Conservation (phyloP, 2,113 vertebrate species). For the Seriola rivoliana region DNA sequence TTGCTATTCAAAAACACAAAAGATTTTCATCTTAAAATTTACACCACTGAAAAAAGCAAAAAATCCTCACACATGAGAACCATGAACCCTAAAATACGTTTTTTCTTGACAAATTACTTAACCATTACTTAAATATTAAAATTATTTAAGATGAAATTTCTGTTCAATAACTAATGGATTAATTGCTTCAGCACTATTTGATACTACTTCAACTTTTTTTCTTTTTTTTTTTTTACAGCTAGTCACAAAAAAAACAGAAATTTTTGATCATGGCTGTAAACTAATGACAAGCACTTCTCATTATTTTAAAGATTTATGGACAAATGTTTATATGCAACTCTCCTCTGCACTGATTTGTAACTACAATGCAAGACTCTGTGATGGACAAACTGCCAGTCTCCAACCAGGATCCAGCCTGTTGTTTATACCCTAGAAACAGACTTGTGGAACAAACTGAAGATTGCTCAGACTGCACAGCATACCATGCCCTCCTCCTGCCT, state of each 20-base stretch:
- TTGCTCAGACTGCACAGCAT: background rate
- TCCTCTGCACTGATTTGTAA: background rate
- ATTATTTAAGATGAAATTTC: background rate
- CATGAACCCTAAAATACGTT: too few species aligned
- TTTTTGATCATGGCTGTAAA: background rate
- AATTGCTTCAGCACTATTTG: background rate
- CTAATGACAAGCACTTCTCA: background rate
- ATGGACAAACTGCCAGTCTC: background rate
- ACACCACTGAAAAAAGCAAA: background rate
- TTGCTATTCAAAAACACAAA: too few species aligned
- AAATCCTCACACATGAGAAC: background rate
- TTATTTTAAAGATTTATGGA: too few species aligned
- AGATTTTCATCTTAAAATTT: background rate
- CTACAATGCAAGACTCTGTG: background rate
- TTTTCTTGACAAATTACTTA: background rate
- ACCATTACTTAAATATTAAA: background rate
- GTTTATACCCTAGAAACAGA: background rate
- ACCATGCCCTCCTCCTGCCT: background rate
- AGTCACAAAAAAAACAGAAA: too few species aligned
- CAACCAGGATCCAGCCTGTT: conserved; percentile 32
- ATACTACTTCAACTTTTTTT: background rate
- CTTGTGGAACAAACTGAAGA: background rate
- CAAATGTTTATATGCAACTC: background rate
- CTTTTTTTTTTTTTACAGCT: too few species aligned
- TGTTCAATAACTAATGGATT: background rate